Evolutionary conservation across 2,113 vertebrate species (phyloP).

Genomic region (Ginglymostoma cirratum): DNA sequence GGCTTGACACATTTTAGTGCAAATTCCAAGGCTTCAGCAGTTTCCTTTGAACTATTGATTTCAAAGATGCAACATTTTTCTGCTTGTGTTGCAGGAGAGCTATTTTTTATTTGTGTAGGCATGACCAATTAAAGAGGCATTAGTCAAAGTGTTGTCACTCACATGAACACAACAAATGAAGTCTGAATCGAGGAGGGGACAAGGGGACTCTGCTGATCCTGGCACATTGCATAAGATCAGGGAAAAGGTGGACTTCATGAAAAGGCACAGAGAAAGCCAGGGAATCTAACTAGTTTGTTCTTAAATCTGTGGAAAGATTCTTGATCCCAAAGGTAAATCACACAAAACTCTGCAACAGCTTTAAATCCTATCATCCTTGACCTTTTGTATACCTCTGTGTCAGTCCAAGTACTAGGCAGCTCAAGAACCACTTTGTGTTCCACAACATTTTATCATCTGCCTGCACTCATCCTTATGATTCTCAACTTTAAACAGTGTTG

Average conservation of each 20-base stretch:
- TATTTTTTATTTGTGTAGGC: not conserved
- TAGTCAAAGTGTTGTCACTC: not conserved
- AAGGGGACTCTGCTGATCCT: not conserved
- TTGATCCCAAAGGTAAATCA: not conserved
- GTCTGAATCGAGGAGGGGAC: not conserved
- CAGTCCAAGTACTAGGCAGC: not conserved
- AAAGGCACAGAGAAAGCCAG: not conserved
- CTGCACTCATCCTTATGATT: not conserved
- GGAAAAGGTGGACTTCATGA: not conserved
- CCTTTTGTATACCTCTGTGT: not conserved
- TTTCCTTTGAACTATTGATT: conserved; percentile 15
- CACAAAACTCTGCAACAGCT: not conserved
- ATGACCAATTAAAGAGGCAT: not conserved
- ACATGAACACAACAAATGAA: not conserved
- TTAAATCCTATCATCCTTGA: not conserved
- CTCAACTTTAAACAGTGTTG: not conserved
- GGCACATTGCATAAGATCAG: not conserved
- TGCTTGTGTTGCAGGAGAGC: not conserved
- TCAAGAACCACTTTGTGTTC: not conserved
- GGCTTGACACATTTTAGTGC: not conserved
- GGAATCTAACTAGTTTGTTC: not conserved
- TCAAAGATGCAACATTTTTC: not conserved
- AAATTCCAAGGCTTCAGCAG: not conserved
- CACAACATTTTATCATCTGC: not conserved
- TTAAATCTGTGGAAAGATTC: not conserved